Conservation (phyloP, 2,113 vertebrate species). For the Rhineura floridana region DNA sequence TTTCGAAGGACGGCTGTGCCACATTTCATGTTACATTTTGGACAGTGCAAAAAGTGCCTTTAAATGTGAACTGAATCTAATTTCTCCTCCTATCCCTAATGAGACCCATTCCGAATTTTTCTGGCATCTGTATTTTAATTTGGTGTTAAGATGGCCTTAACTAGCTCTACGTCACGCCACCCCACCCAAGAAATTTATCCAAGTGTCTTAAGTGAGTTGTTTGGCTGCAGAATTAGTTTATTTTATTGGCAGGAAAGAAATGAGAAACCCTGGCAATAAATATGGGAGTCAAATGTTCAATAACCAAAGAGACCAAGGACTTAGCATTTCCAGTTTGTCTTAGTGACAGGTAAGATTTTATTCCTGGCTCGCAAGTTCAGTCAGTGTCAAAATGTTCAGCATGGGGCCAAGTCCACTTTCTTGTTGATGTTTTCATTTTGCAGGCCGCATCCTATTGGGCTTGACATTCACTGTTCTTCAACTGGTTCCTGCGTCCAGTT, state of each 20-base stretch:
- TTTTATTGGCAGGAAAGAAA: constrained; percentile 27
- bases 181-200: background rate
- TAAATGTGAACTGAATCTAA: too few species aligned
- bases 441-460: background rate
- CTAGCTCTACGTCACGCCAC: background rate
- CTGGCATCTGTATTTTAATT: background rate
- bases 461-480: background rate
- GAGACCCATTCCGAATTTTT: background rate
- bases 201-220: background rate
- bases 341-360: constrained; percentile 35
- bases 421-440: background rate
- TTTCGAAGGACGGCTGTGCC: too few species aligned
- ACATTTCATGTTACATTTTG: too few species aligned
- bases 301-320: constrained; percentile 31
- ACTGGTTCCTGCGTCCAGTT: background rate
- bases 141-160: background rate
- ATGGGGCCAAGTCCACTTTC: constrained; percentile 12
- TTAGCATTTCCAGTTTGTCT: constrained; percentile 30
- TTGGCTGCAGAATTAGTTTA: constrained; percentile 29
- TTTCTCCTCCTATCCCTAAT: too few species aligned
- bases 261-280: constrained; percentile 23
- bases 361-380: constrained; percentile 21
- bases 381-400: constrained; percentile 12
- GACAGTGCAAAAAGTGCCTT: too few species aligned
- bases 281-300: constrained; percentile 27